Evolutionary conservation across 37 sponge, comb jelly and placozoan species (phyloP).

Genomic region (Geodia barretti): DNA sequence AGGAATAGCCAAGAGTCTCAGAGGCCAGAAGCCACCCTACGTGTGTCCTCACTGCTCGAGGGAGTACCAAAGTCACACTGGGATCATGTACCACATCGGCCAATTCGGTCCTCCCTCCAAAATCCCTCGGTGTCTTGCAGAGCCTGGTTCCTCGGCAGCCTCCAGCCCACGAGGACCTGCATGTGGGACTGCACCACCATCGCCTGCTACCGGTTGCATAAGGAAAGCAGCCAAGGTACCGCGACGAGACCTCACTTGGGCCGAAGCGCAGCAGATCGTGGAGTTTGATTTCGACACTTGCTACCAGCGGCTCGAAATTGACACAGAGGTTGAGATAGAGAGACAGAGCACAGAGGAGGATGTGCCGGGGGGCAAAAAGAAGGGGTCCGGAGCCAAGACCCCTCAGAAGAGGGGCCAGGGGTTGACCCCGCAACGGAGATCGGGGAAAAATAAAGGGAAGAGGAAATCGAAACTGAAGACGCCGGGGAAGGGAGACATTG

Average conservation of each 20-base stretch:
- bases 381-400: background rate
- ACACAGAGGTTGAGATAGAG: conserved; percentile 32
- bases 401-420: conserved; percentile 14
- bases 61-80: conserved; percentile 68
- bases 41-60: conserved; percentile 67
- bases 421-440: conserved; percentile 19
- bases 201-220: conserved; percentile 26
- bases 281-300: conserved; percentile 67
- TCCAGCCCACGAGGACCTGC: background rate
- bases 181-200: no score
- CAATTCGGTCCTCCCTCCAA: conserved; percentile 31
- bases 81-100: conserved; percentile 76
- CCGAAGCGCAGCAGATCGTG: conserved; percentile 79
- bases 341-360: conserved; percentile 24
- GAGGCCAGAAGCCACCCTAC: conserved; percentile 56
- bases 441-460: conserved; percentile 46
- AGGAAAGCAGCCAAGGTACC: conserved; percentile 40
- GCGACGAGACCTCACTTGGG: conserved; percentile 78
- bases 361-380: background rate
- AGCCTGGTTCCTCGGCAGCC: conserved; percentile 13
- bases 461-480: conserved; percentile 51
- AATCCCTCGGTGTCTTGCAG: conserved; percentile 46
- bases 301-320: conserved; percentile 70
- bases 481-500: background rate
- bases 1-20: conserved; percentile 32